Evolutionary conservation across 2,797 vertebrate species (phyloP).

Genomic region (Rhynchonycteris naso): DNA sequence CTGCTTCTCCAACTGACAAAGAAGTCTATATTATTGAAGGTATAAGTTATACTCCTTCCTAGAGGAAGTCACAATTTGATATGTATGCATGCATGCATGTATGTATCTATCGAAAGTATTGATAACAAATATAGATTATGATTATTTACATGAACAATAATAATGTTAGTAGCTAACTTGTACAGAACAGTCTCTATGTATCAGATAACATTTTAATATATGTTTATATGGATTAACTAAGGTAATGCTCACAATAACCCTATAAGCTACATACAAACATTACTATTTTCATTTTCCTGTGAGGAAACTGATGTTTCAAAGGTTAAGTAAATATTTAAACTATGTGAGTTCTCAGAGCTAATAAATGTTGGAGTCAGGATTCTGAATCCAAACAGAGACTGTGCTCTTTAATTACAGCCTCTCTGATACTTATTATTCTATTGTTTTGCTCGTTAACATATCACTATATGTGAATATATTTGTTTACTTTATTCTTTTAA

Average conservation of each 20-base stretch:
- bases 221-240: neutral
- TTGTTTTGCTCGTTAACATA: neutral
- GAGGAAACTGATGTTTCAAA: slow-evolving; percentile 15
- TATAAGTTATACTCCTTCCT: neutral
- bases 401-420: neutral
- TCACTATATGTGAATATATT: neutral
- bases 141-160: neutral
- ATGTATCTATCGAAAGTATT: neutral
- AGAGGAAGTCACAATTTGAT: neutral
- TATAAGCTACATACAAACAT: neutral
- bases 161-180: neutral
- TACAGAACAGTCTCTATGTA: neutral
- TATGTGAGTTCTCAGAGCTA: neutral
- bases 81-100: neutral
- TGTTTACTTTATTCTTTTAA: neutral
- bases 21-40: neutral
- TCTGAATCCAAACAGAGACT: neutral
- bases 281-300: neutral
- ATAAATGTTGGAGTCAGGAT: neutral
- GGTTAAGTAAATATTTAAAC: slow-evolving; percentile 31
- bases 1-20: neutral
- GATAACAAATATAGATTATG: neutral
- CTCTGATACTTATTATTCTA: neutral
- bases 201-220: neutral
- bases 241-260: neutral